Evolutionary conservation across 2,888 invertebrate species (phyloP), one percentile per base, ranked within the genome.

Genomic region (Drosophila vallismaia): DNA sequence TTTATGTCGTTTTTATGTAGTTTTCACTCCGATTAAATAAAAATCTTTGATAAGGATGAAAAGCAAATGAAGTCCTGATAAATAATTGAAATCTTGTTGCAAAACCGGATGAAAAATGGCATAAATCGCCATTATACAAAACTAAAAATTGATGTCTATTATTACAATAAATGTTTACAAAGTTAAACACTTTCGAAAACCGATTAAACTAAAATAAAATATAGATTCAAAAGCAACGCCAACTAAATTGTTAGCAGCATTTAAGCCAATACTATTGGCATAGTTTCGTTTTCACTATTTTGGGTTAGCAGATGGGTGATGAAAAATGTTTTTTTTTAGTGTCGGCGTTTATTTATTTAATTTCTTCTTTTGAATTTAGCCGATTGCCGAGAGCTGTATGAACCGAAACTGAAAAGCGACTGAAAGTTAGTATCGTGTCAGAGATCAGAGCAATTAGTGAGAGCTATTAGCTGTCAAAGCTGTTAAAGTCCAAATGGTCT

Each of bases 391-490:
- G 44, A 49, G 42, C 26, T 19, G 19, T 2, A 19, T 19, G 19
- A 19, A 19, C 19, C 2, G 19, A n/a, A 28, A 9, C n/a, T 19
- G 19, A 19, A 19, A 19, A 6, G 14, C 31, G 36, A 19, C 44
- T 4, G 24, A 68, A 73, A 78, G 64, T 66, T 75, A 49, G 33
- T 48, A 48, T 5, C 55, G 49, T 66, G 80, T 49, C 74, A 86
- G 74, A 74, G 88, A 74, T 88, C 74, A 60, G 8, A 53, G 74
- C 77, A 88, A 79, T 88, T 82, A 83, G 76, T 45, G 52, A 49
- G 57, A 53, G 54, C 49, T 64, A 63, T 50, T 70, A 66, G 67
- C 73, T 69, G 69, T 48, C 69, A 63, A 74, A 54, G 66, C 33
- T 53, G 49, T 64, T 63, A 53, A 49, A 46, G 38, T 12, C 49